Evolutionary conservation across 2,113 vertebrate species (phyloP).

Genomic region (Neodon shergylaensis): DNA sequence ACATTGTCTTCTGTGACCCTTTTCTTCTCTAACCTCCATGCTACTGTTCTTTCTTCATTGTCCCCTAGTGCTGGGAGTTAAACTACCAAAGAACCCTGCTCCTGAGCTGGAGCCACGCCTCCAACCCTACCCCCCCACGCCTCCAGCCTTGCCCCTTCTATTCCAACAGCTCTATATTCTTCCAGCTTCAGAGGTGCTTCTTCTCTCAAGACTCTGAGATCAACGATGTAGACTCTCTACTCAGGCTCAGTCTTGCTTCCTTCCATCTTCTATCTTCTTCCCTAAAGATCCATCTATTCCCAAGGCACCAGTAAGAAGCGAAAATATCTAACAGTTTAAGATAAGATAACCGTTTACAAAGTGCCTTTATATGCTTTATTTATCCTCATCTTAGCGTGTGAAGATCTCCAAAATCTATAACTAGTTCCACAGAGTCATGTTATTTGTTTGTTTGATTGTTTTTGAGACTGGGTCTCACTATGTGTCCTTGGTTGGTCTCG

Average conservation of each 20-base stretch:
- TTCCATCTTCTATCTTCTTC: background rate
- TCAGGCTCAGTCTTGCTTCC: background rate
- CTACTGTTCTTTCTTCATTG: background rate
- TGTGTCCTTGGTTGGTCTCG: background rate
- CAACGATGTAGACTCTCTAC: background rate
- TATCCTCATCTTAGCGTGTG: background rate
- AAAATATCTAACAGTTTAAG: constrained; percentile 2
- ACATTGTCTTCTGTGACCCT: background rate
- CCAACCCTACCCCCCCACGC: background rate
- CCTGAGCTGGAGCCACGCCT: background rate
- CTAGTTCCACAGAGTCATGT: background rate
- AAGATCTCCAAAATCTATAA: background rate
- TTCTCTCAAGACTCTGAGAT: background rate
- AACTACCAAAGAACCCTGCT: background rate
- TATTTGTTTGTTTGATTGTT: background rate
- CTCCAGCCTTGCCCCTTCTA: background rate
- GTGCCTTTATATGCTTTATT: background rate
- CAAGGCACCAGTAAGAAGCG: background rate
- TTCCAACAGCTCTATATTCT: background rate
- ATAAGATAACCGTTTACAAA: background rate
- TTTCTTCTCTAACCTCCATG: background rate
- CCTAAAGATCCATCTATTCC: background rate
- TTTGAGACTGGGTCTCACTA: background rate
- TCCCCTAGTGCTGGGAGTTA: background rate
- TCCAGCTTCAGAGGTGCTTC: background rate